Percentiles rank a stretch among this genome's conserved stretches.
Conservation (phyloP, 2,888 invertebrate species). For the Octodonta nipae region DNA sequence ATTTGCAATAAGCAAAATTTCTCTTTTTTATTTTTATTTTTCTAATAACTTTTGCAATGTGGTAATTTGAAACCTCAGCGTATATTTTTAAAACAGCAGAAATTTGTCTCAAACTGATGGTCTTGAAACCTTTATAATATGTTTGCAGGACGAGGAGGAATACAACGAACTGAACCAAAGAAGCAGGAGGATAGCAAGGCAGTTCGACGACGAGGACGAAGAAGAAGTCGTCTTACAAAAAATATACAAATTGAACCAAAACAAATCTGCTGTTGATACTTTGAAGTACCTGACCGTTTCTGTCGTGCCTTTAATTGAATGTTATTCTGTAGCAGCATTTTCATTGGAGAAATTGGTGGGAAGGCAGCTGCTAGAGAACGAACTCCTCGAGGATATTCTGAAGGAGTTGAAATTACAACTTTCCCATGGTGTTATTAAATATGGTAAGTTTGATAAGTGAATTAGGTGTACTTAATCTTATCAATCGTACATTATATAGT, state of each 20-base stretch:
- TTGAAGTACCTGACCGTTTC: conserved; percentile 39
- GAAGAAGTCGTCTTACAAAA: conserved; percentile 22
- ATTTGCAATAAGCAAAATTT: no score
- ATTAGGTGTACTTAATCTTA: no score
- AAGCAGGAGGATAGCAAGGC: conserved; percentile 40
- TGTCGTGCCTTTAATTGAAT: conserved; percentile 59
- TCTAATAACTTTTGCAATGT: no score
- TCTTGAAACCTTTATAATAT: conserved; percentile 2
- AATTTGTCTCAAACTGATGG: conserved; percentile 3
- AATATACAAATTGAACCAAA: conserved; percentile 23
- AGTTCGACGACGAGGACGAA: conserved; percentile 31
- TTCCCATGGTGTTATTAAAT: conserved; percentile 36
- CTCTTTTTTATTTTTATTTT: no score
- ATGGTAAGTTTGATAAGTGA: no score
- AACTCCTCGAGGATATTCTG: conserved; percentile 52
- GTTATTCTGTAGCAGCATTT: conserved; percentile 55
- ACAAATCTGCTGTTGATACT: conserved; percentile 21
- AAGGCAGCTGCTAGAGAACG: conserved; percentile 48
- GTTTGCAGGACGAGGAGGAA: conserved; percentile 18
- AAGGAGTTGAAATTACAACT: conserved; percentile 51
- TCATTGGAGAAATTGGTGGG: conserved; percentile 43
- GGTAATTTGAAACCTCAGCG: no score
- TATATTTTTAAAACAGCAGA: no score
- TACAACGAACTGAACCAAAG: conserved; percentile 40
- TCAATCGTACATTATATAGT: no score